A percentile compares a stretch with the other conserved stretches of the same genome.
Evolutionary conservation across 2,113 vertebrate species (phyloP).

Genomic region (Strix uralensis): DNA sequence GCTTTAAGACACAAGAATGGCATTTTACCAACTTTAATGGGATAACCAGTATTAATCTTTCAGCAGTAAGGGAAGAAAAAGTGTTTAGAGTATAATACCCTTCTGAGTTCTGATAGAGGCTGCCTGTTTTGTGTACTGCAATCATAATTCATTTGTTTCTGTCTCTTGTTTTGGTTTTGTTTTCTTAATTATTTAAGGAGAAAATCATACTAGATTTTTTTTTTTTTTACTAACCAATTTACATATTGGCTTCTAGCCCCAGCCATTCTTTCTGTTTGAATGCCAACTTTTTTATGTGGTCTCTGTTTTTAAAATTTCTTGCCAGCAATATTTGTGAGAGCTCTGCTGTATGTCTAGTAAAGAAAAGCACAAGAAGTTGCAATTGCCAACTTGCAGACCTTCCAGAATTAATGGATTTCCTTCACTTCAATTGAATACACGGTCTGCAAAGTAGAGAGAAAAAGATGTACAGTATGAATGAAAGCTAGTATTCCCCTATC

Average conservation of each 20-base stretch:
- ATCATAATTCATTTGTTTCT: slow-evolving; percentile 82
- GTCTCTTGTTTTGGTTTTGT: slow-evolving; percentile 75
- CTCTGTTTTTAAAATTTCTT: slow-evolving; percentile 64
- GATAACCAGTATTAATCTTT: slow-evolving; percentile 99
- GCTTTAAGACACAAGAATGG: slow-evolving; percentile 99
- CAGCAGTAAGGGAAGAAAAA: slow-evolving; percentile 92
- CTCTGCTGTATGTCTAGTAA: slow-evolving; percentile 37
- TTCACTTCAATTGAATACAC: slow-evolving; percentile 31
- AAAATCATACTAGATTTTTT: slow-evolving; percentile 54
- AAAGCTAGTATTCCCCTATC: not conserved
- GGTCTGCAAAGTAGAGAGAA: not conserved
- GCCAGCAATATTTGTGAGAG: slow-evolving; percentile 70
- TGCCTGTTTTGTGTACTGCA: slow-evolving; percentile 79
- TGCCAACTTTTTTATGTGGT: slow-evolving; percentile 72
- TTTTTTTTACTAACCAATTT: slow-evolving; percentile 56
- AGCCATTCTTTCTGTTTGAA: slow-evolving; percentile 66
- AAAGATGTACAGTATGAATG: slow-evolving; percentile 32
- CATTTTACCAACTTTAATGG: slow-evolving; percentile 99
- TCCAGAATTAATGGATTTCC: slow-evolving; percentile 62
- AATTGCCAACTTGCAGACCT: slow-evolving; percentile 57
- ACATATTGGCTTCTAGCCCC: slow-evolving; percentile 71
- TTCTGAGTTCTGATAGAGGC: slow-evolving; percentile 85
- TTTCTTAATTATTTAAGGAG: slow-evolving; percentile 75
- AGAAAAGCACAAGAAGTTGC: slow-evolving; percentile 65
- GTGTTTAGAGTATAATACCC: slow-evolving; percentile 97